Base-by-base conservation (phyloP, 2,888 invertebrate genomes). In the Mystacides longicornis region DNA sequence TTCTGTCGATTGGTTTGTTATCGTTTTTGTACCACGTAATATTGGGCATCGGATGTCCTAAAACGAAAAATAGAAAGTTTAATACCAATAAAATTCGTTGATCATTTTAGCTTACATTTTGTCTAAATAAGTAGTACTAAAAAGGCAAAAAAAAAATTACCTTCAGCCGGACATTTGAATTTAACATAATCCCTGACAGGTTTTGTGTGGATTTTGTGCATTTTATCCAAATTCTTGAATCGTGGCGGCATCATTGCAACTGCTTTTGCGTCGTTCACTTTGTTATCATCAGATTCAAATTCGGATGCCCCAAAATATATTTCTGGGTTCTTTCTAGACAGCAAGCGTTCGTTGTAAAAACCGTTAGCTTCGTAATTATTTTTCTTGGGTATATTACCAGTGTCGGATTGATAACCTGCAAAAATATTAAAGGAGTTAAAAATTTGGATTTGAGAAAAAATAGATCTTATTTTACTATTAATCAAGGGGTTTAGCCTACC, bases 11-110 rank as follows among this genome's bases (percentile, higher is more conserved):
- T 1, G 85, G 82, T n/a, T 75, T 75, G 56, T 78, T 75, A 53
- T 81, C 84, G 69, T 93, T 84, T 69, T 89, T 89, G 56, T 80
- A 82, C 94, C 94, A 94, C 1, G 87, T 88, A 60, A 93, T 86
- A 65, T 87, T 92, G 2, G 93, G 93, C 52, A 78, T 76, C 0
- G 93, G 93, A 64, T 84, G 82, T 16, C 89, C 90, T 68, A 70
- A 66, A 64, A 67, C 49, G 52, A 46, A 19, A 46, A 46, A 18
- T 9, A 7, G 7, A 43, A 9, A 43, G 20, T 37, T 37, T 37
- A 37, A n/a, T n/a, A n/a, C n/a, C n/a, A n/a, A n/a, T n/a, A n/a
- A n/a, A n/a, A n/a, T n/a, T n/a, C n/a, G n/a, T n/a, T n/a, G n/a
- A n/a, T n/a, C n/a, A n/a, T n/a, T n/a, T n/a, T n/a, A n/a, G n/a